These are phyloP conservation scores for Magallana nippona DNA, from an alignment of 2,888 invertebrate species.

Conservation along the genomic window DNA sequence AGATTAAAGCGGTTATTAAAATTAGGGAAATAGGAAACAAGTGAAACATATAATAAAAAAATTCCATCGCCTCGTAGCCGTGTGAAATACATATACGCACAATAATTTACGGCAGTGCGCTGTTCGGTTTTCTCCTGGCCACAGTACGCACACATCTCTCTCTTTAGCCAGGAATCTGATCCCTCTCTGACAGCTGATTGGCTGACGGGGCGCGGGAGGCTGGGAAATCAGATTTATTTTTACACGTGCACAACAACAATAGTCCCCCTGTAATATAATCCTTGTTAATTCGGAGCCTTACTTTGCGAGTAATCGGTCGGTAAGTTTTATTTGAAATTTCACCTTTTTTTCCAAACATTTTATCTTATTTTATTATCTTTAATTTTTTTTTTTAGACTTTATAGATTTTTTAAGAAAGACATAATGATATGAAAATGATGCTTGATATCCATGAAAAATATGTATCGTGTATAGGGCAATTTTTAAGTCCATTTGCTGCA, in stretches of 20 bases:
- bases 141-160: neutral
- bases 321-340: neutral
- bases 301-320: neutral
- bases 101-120: neutral
- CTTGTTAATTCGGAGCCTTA: neutral
- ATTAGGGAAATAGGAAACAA: neutral
- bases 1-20: neutral
- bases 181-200: neutral
- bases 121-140: neutral
- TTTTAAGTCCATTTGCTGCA: too few species aligned
- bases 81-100: neutral
- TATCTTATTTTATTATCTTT: neutral
- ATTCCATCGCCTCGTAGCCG: neutral
- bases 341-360: neutral
- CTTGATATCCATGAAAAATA: too few species aligned
- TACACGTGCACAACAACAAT: neutral
- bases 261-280: neutral
- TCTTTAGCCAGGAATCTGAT: neutral
- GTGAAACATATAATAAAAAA: neutral
- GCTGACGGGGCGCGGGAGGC: neutral
- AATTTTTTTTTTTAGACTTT: too few species aligned
- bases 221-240: neutral
- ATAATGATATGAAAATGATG: too few species aligned
- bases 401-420: too few species aligned
- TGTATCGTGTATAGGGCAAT: too few species aligned